A percentile compares a stretch with the other conserved stretches of the same genome.
Evolutionary conservation across 1,140 invertebrate species (phyloP).

Genomic region (Pygmarrhopalites habei): DNA sequence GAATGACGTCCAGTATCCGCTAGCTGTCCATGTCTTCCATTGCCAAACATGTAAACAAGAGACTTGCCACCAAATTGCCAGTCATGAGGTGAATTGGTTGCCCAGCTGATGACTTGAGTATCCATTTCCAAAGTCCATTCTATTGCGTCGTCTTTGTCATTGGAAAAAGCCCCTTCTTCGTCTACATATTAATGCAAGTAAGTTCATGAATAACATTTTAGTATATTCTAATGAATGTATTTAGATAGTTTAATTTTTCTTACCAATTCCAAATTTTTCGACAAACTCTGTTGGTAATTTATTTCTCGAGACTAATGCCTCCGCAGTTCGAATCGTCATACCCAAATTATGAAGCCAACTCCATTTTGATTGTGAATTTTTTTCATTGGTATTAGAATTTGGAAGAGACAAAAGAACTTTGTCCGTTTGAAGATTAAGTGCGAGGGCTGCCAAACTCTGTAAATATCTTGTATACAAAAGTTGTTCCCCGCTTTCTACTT

Average conservation of each 20-base stretch:
- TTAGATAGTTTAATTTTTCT: neutral
- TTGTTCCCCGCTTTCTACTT: conserved; percentile 54
- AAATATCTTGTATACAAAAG: conserved; percentile 56
- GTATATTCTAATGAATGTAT: neutral
- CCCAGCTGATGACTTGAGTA: conserved; percentile 57
- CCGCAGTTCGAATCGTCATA: conserved; percentile 50
- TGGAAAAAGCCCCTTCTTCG: conserved; percentile 40
- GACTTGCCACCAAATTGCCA: conserved; percentile 62
- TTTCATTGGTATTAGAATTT: no score
- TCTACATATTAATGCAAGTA: no score
- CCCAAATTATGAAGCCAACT: conserved; percentile 55
- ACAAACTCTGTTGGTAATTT: conserved; percentile 48
- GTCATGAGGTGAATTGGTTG: conserved; percentile 54
- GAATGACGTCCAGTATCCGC: conserved; percentile 50
- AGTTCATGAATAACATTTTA: neutral
- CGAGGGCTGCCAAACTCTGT: conserved; percentile 53
- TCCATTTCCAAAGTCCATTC: conserved; percentile 55
- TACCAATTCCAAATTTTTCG: conserved; percentile 37
- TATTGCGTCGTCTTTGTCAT: conserved; percentile 44
- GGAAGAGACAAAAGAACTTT: conserved; percentile 39
- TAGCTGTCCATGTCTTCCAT: conserved; percentile 57
- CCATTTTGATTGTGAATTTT: conserved; percentile 48
- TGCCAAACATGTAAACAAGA: conserved; percentile 58
- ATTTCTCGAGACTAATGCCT: conserved; percentile 49
- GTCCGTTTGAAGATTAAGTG: conserved; percentile 52